Evolutionary conservation across 2,797 vertebrate genomes (phyloP), one percentile per base, ranked within the genome.

Genomic region (Salmo trutta): DNA sequence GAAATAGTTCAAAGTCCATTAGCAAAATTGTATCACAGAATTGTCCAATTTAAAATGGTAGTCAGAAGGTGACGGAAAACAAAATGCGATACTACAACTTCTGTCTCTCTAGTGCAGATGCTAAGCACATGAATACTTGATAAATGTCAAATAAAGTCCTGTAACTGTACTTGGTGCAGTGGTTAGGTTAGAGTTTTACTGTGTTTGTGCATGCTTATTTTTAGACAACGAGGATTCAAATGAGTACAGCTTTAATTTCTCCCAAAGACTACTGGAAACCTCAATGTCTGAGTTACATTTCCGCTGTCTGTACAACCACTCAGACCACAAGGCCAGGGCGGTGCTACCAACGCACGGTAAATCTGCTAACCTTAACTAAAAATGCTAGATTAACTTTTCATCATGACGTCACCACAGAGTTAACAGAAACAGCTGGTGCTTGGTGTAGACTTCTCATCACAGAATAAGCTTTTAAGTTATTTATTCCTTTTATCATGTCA

Each of bases 241-340:
- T 75, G 75, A 82, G 75, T 74, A 88, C 77, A 82, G 72, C 71
- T 82, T 76, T 84, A 83, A 73, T 80, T 73, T 81, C 78, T 75
- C 78, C 78, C 87, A 75, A 75, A 85, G 74, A 73, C 82, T 83
- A 81, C 65, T 81, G 75, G 52, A 83, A 84, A 83, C 73, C 70
- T 80, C 17, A 67, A 71, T 74, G 79, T 82, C 78, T 74, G 83
- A 89, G 75, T 79, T 80, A 80, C 77, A 82, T 80, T 87, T 88
- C 81, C 36, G 70, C 76, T 47, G 41, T 47, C 73, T 53, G 59
- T 76, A 79, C 77, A 79, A 80, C 81, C 85, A 76, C 84, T 47
- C 78, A 80, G 75, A 87, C 88, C 87, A 80, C 88, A 88, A 81
- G 74, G 82, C 67, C 76, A 85, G 88, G 87, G 87, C 87, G 88